Conservation (phyloP, 2,113 vertebrate genomes). For the Ia io region DNA sequence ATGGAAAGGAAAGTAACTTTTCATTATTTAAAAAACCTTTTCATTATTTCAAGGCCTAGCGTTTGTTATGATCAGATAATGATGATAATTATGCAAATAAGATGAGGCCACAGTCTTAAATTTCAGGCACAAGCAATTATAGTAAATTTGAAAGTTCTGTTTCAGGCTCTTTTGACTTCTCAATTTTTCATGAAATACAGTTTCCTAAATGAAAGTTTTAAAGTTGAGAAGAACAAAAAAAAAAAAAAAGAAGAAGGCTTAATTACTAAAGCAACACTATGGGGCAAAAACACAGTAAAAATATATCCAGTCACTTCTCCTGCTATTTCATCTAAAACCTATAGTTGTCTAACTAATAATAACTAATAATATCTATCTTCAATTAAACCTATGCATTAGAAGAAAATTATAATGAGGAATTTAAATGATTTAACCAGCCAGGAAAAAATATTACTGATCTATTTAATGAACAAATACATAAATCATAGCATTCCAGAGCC, state of each 20-base stretch:
- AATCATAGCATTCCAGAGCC: neutral
- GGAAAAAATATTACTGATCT: neutral
- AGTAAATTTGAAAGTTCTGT: neutral
- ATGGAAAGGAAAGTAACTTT: neutral
- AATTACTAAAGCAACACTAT: neutral
- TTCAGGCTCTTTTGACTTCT: neutral
- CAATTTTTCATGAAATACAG: conserved; percentile 13
- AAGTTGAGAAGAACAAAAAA: neutral
- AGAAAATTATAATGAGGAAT: conserved; percentile 1
- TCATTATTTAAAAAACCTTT: neutral
- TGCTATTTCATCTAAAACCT: neutral
- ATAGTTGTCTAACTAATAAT: neutral
- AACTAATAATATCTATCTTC: neutral
- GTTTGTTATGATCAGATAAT: conserved; percentile 25
- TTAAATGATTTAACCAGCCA: conserved; percentile 1
- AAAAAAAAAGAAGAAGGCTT: no score
- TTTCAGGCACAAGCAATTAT: conserved; percentile 15
- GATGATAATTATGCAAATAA: conserved; percentile 14
- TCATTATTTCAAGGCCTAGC: neutral
- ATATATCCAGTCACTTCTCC: neutral
- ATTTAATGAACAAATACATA: neutral
- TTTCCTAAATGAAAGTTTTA: conserved; percentile 34
- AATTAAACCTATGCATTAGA: neutral
- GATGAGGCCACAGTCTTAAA: neutral
- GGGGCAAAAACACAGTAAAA: neutral